Evolutionary conservation across 2,113 vertebrate species (phyloP).

Genomic region (Xiphias gladius): DNA sequence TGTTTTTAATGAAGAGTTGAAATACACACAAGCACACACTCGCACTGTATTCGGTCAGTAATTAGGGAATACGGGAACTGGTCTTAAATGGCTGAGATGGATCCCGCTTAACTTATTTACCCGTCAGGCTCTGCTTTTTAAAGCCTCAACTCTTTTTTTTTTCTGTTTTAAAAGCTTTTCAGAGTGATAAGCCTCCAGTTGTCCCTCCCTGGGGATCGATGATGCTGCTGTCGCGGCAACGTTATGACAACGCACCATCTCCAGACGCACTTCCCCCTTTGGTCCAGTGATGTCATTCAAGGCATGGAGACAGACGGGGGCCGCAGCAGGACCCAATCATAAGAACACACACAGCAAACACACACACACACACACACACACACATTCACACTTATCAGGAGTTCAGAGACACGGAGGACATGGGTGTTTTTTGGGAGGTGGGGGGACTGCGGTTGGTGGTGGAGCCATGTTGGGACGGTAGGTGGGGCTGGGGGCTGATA

Average conservation of each 20-base stretch:
- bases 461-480: slow-evolving; percentile 84
- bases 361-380: slow-evolving; percentile 12
- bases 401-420: slow-evolving; percentile 86
- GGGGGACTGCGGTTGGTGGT: slow-evolving; percentile 36
- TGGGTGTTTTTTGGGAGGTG: slow-evolving; percentile 65
- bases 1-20: background rate
- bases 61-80: slow-evolving; percentile 77
- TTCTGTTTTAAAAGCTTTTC: slow-evolving; percentile 76
- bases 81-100: slow-evolving; percentile 74
- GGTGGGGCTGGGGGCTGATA: slow-evolving; percentile 84
- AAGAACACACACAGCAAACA: slow-evolving; percentile 12
- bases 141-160: slow-evolving; percentile 46
- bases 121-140: slow-evolving; percentile 75
- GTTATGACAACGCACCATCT: slow-evolving; percentile 21
- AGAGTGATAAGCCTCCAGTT: slow-evolving; percentile 81
- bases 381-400: slow-evolving; percentile 88
- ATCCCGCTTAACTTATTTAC: slow-evolving; percentile 81
- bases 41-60: slow-evolving; percentile 50
- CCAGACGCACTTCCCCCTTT: slow-evolving; percentile 46
- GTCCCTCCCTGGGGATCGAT: slow-evolving; percentile 58
- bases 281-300: slow-evolving; percentile 67
- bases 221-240: slow-evolving; percentile 72
- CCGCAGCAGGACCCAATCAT: slow-evolving; percentile 32
- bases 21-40: slow-evolving; percentile 27
- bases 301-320: slow-evolving; percentile 53